Percentiles rank a stretch among this genome's conserved stretches.
These are phyloP conservation scores for Cyclophora albipunctata DNA, from an alignment of 2,888 invertebrate species.

Conservation along the genomic window DNA sequence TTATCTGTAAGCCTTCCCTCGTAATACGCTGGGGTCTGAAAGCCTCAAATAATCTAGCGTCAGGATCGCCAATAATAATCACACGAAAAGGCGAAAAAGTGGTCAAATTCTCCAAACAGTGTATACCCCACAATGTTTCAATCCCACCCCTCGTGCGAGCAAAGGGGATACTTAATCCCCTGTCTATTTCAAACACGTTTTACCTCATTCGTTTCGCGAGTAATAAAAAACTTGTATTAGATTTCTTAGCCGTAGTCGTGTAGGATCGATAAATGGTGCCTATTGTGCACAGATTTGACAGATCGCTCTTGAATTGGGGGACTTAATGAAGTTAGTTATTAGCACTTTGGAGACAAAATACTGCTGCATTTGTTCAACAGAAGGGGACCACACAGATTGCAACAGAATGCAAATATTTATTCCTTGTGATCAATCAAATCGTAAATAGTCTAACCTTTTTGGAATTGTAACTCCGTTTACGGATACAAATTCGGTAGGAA, in stretches of 20 bases:
- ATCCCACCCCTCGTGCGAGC: slow-evolving; percentile 37
- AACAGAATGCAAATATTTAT: too few relatives aligned
- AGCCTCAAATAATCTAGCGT: too few relatives aligned
- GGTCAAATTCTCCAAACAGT: background rate
- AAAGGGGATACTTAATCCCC: slow-evolving; percentile 71
- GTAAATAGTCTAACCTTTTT: too few relatives aligned
- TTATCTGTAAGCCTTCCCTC: too few relatives aligned
- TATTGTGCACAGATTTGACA: slow-evolving; percentile 49
- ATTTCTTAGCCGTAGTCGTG: slow-evolving; percentile 44
- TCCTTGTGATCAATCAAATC: too few relatives aligned
- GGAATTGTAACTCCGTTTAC: background rate
- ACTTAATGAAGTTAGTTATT: slow-evolving; percentile 26
- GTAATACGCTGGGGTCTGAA: too few relatives aligned
- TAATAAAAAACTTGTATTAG: slow-evolving; percentile 69
- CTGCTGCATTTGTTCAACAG: background rate
- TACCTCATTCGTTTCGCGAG: slow-evolving; percentile 70
- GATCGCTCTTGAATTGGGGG: slow-evolving; percentile 27
- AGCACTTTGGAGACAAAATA: slow-evolving; percentile 11
- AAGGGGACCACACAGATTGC: background rate
- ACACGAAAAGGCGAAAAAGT: background rate
- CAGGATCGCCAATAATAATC: slow-evolving; percentile 1
- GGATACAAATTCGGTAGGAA: background rate
- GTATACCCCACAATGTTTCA: slow-evolving; percentile 12
- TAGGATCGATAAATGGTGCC: slow-evolving; percentile 51
- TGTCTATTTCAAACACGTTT: slow-evolving; percentile 75